Conservation (phyloP, 2,888 invertebrate genomes). For the Parelbella ahira region DNA sequence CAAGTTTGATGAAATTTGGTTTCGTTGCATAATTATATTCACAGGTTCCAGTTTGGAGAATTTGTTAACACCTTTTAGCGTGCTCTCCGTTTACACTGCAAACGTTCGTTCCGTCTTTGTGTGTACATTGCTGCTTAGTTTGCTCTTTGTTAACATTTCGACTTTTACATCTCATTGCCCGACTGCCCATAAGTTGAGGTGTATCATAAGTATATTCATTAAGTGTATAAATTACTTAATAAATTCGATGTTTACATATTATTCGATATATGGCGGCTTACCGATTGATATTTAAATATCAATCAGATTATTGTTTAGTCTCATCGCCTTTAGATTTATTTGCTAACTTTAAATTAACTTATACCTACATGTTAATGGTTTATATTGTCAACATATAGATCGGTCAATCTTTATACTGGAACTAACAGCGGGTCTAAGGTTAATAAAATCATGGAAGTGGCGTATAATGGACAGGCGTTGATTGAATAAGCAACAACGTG, state of each 20-base stretch:
- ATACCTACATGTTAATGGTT: too few species aligned
- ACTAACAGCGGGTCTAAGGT: slow-evolving; percentile 46
- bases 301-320: too few species aligned
- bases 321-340: too few species aligned
- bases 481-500: slow-evolving; percentile 55
- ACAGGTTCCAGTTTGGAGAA: slow-evolving; percentile 15
- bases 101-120: slow-evolving; percentile 17
- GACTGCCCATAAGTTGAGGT: too few species aligned
- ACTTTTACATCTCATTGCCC: too few species aligned
- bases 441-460: slow-evolving; percentile 52
- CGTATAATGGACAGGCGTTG: slow-evolving; percentile 66
- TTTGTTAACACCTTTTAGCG: slow-evolving; percentile 18
- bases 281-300: too few species aligned
- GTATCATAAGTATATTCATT: too few species aligned
- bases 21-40: slow-evolving; percentile 24
- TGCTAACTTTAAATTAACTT: slow-evolving; percentile 3
- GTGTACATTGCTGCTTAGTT: slow-evolving; percentile 2
- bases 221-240: too few species aligned
- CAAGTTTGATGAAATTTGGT: slow-evolving; percentile 23
- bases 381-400: slow-evolving; percentile 24
- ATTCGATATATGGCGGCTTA: too few species aligned
- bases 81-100: slow-evolving; percentile 7
- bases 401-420: slow-evolving; percentile 42
- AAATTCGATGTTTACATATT: too few species aligned
- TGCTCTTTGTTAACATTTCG: slow-evolving; percentile 15